Evolutionary conservation across 2,888 invertebrate species (phyloP), one percentile per base, ranked within the genome.

Genomic region (Neuroscelio doddi): DNA sequence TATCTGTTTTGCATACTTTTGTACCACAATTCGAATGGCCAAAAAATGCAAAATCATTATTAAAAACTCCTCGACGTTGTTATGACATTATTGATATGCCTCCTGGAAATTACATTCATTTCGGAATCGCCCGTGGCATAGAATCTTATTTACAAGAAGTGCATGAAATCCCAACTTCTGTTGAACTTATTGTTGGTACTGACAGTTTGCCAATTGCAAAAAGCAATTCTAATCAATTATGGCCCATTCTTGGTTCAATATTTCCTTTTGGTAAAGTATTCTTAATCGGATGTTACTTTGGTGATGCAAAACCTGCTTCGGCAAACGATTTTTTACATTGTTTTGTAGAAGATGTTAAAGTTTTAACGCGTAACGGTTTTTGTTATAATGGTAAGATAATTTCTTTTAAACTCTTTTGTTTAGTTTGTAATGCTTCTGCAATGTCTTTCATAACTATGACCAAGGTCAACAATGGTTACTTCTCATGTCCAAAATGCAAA

Each of bases 391-490:
- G 8, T 4, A 21, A 49, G 21, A 47, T 42, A 15, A 27, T 10
- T 45, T 17, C 17, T 26, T 17, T 61, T 7, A 15, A 41, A 42
- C 14, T 61, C 29, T 42, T 45, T 32, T 44, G 50, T 10, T 47
- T 61, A 27, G 17, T 57, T 38, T 50, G 56, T 10, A 51, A 61
- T 42, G 51, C 56, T n/a, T 56, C 56, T 5, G 56, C 52, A 7
- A 58, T 51, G 29, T 41, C 55, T 12, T 64, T 39, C 14, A 49
- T 67, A 10, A 21, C 30, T 10, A 26, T 24, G 10, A 41, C 27
- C 0, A 64, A 64, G 61, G 30, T 46, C 0, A 50, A 61, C 12
- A 42, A 38, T 5, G 64, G 56, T 2, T 61, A 36, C 16, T 38
- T 17, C 24, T 39, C 53, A 14, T 64, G 59, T 34, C 39, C 41